Conservation (phyloP, 64 coral and sea anemone species). For the Montipora foliosa region DNA sequence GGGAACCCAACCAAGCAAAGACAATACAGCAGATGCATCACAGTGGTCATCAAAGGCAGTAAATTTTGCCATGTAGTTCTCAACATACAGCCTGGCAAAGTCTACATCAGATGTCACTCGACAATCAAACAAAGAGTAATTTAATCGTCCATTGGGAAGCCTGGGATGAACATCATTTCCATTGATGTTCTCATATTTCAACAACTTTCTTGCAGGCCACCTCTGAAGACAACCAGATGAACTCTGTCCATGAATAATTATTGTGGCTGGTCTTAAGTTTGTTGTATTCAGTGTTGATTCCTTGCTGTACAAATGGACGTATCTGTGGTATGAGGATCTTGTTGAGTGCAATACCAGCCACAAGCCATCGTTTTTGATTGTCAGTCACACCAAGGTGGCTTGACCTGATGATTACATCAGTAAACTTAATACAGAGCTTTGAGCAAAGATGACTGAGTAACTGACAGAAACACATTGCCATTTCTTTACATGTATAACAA, state of each 20-base stretch:
- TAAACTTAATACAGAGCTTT: too few relatives aligned
- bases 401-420: too few relatives aligned
- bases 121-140: neutral
- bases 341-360: slow-evolving; percentile 28
- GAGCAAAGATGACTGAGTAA: too few relatives aligned
- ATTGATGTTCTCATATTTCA: slow-evolving; percentile 50
- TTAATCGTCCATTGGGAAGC: neutral
- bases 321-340: slow-evolving; percentile 17
- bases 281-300: slow-evolving; percentile 17
- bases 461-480: too few relatives aligned
- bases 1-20: neutral
- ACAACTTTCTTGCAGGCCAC: neutral
- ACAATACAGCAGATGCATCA: slow-evolving; percentile 25
- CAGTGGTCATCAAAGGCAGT: neutral
- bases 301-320: slow-evolving; percentile 8
- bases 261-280: slow-evolving; percentile 19
- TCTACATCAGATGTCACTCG: neutral
- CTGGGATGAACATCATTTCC: slow-evolving; percentile 5
- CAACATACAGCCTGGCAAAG: slow-evolving; percentile 20
- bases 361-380: slow-evolving; percentile 55
- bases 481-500: too few relatives aligned
- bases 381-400: neutral
- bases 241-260: slow-evolving; percentile 43
- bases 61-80: neutral
- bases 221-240: neutral